Conservation (phyloP, 2,888 invertebrate genomes). For the Notodromas monacha region DNA sequence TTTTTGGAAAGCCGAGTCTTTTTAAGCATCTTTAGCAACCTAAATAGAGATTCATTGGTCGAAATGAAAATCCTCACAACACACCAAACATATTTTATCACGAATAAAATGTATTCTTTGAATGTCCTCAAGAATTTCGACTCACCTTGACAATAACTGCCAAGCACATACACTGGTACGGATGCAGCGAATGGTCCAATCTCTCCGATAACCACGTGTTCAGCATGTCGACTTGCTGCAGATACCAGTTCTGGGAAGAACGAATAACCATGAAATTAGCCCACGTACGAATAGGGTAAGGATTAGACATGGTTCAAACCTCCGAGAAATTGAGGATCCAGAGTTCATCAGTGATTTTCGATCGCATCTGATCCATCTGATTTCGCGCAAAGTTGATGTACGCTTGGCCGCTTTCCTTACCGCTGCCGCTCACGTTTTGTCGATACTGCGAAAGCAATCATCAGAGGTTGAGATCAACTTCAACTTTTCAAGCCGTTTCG, state of each 20-base stretch:
- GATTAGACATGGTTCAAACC: conserved; percentile 15
- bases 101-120: no score
- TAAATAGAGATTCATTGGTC: no score
- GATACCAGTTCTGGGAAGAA: conserved; percentile 61
- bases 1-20: no score
- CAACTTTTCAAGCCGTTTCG: no score
- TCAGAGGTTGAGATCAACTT: no score
- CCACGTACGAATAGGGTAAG: no score
- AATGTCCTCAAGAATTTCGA: no score
- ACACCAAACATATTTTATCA: no score
- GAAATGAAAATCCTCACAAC: no score
- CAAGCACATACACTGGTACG: conserved; percentile 86
- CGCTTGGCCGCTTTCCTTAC: conserved; percentile 83
- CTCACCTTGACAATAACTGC: conserved; percentile 69
- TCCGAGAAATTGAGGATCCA: conserved; percentile 51
- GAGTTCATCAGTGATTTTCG: conserved; percentile 62
- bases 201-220: conserved; percentile 79
- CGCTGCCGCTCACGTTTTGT: conserved; percentile 59
- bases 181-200: conserved; percentile 64
- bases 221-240: conserved; percentile 63
- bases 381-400: conserved; percentile 92
- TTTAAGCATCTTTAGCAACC: no score
- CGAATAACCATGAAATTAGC: conserved; percentile 12
- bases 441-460: no score
- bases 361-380: conserved; percentile 87